Evolutionary conservation across 1,140 invertebrate genomes (phyloP), one percentile per base, ranked within the genome.

Genomic region (Pachypeltis micranthus): DNA sequence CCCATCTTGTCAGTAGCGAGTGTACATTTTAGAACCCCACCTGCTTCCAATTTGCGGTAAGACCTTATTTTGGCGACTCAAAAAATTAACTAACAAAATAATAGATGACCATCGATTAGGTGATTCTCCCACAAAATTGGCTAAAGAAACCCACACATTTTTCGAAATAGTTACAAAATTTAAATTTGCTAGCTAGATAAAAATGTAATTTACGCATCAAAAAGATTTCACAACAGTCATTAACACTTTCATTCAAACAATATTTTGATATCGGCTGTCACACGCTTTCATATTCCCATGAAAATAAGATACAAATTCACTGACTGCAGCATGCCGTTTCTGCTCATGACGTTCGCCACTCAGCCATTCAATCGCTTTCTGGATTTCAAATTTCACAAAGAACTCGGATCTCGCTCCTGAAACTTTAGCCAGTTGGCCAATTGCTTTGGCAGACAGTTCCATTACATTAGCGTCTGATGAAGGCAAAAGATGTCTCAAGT

Each of bases 371-470:
- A 97, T 91, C 4, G 93, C 91, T 69, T 89, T 80, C 74, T 93
- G 94, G 0, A 96, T 91, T 77, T 97, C 93, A 79, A 95, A 96
- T 70, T 96, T 93, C 1, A 97, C 93, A 75, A 96, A 96, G 70
- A 95, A 91, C 0, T 91, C 90, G 55, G 93, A 88, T 73, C 93
- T 93, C 0, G 91, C 92, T 16, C 93, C 94, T 21, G 91, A 94
- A 4, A 92, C 88, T 14, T 92, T 78, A 1, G 93, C 93, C 54
- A 98, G 75, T 66, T 90, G 88, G 0, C 93, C 94, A 66, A 97
- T 86, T 7, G 94, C 94, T 72, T 91, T 92, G 16, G 93, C 92
- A n/a, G 93, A 90, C 63, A 96, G 80, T 77, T 97, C 93, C 88
- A 97, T 96, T 0, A 97, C 90, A 39, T 85, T 85, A 0, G 88